Conservation (phyloP, 2,888 invertebrate species). For the Calliphora vomitoria region DNA sequence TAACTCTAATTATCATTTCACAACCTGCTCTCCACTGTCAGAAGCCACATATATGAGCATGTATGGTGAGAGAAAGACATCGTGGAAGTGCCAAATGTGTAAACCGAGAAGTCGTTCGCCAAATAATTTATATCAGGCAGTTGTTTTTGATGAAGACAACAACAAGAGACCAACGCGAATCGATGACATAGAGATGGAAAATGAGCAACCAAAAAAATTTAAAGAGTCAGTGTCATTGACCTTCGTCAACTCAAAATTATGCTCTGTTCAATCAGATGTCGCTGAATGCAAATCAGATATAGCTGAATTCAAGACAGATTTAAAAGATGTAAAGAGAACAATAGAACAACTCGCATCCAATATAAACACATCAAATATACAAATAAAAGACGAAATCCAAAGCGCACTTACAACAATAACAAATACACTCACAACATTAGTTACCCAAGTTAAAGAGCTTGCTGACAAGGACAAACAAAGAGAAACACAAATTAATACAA, state of each 20-base stretch:
- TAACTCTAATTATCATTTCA: neutral
- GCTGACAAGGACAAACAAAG: neutral
- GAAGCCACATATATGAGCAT: no score
- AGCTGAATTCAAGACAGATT: neutral
- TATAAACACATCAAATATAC: neutral
- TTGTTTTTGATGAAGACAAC: no score
- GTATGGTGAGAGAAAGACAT: no score
- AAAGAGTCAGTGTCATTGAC: neutral
- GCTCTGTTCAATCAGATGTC: neutral
- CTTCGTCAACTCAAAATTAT: neutral
- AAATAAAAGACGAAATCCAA: neutral
- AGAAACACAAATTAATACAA: neutral
- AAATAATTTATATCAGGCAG: no score
- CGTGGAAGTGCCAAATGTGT: no score
- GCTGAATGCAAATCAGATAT: no score
- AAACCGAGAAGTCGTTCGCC: no score
- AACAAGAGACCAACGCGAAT: no score
- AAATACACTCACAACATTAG: neutral
- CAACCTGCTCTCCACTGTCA: neutral
- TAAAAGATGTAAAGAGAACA: neutral
- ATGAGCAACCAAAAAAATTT: neutral
- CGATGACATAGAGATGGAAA: neutral
- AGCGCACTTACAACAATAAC: neutral
- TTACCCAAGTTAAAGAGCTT: neutral
- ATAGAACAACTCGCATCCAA: neutral